Evolutionary conservation across 1,140 invertebrate species (phyloP), one percentile per base, ranked within the genome.

Genomic region (Plectrocnemia conspersa): DNA sequence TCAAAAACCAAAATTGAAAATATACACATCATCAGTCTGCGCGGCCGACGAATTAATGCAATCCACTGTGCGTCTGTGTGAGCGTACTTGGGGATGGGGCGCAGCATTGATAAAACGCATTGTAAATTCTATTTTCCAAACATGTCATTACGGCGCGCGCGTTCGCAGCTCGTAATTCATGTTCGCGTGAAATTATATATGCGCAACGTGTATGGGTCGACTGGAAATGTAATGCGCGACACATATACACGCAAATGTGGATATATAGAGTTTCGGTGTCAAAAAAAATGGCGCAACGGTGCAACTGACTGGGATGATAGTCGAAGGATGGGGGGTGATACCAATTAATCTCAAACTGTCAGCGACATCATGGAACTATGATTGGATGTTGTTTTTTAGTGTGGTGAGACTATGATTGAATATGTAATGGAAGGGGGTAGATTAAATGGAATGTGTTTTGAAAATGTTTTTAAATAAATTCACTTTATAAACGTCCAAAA

Each of bases 121-220:
- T 50, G 59, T 58, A 61, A 58, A 61, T 61, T 61, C 59, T 58
- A 61, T 61, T 61, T 61, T 61, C 46, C 50, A 58, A 61, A 61
- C 59, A 61, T 52, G 59, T 61, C 59, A 61, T 61, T 61, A 61
- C 56, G 48, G 59, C 55, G 59, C 53, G 52, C 46, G 55, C 59
- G 59, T 61, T 61, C 50, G 59, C 59, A 54, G 59, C 33, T 49
- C 50, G 46, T 57, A 61, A 50, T 54, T 61, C 59, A 61, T 61
- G 45, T 56, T 57, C 47, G 49, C 52, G 46, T 53, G 59, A 45
- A 58, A 58, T 61, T 61, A 58, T 54, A 50, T 50, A 47, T 7
- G 38, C 49, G 23, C 6, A 38, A 21, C 6, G 13, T 24, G 21
- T 1, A 50, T 27, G 2, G 21, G 48, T 40, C 33, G 11, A 10